Conservation (phyloP, 2,888 invertebrate genomes). For the Gymnocheta viridis region DNA sequence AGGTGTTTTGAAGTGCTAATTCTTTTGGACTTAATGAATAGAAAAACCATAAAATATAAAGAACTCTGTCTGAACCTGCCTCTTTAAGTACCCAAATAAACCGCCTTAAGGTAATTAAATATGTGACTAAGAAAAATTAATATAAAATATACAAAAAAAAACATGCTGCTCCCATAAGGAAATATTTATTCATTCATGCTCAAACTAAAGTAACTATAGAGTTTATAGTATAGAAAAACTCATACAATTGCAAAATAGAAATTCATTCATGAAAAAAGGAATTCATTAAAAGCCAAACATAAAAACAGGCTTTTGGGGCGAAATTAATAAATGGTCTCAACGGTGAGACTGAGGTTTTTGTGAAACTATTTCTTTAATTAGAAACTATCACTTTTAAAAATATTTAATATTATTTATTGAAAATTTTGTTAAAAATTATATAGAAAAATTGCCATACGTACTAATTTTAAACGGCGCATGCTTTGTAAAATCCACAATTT, state of each 20-base stretch:
- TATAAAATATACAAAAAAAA: background rate
- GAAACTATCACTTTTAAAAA: background rate
- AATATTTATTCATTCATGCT: constrained; percentile 40
- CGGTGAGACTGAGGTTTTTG: background rate
- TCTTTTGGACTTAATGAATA: background rate
- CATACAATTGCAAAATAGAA: constrained; percentile 8
- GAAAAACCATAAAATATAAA: background rate
- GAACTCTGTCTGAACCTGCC: background rate
- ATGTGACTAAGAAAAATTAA: background rate
- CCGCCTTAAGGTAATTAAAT: background rate
- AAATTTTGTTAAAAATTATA: background rate
- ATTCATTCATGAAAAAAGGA: constrained; percentile 48
- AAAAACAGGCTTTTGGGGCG: background rate
- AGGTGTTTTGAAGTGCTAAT: background rate
- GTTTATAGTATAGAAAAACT: constrained; percentile 5
- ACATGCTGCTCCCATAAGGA: background rate
- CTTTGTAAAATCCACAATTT: constrained; percentile 69
- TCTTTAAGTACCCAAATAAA: background rate
- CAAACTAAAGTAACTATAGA: background rate
- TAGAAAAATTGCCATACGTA: constrained; percentile 53
- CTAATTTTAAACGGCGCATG: constrained; percentile 69
- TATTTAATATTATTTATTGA: constrained; percentile 25
- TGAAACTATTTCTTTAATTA: background rate
- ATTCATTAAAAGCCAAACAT: background rate
- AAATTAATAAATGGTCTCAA: background rate